These are phyloP conservation scores for Megaceryle torquata DNA, from an alignment of 2,113 vertebrate species.

Conservation along the genomic window DNA sequence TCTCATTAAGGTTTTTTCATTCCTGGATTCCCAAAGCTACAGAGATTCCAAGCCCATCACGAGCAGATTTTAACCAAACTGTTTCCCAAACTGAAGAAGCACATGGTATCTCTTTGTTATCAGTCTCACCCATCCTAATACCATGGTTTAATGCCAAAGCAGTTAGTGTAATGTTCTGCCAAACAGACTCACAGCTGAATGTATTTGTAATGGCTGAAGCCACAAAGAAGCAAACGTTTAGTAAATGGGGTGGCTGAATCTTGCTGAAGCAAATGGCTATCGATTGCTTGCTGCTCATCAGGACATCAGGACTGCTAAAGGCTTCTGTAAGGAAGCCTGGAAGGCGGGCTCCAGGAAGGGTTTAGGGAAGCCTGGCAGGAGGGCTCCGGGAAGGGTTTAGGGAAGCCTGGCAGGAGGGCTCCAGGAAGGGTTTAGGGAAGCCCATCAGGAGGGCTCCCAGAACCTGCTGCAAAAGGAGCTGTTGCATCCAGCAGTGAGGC, in stretches of 20 bases:
- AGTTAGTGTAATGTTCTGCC: not conserved
- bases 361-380: too few species aligned
- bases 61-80: conserved; percentile 88
- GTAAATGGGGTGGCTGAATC: not conserved
- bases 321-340: not conserved
- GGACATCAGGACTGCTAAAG: not conserved
- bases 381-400: too few species aligned
- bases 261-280: not conserved
- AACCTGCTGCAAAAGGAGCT: not conserved
- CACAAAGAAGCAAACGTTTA: not conserved
- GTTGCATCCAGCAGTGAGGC: not conserved
- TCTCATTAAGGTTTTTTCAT: conserved; percentile 83
- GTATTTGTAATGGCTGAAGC: rapidly evolving
- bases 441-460: not conserved
- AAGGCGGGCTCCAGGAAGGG: not conserved
- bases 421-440: not conserved
- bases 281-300: not conserved
- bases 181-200: not conserved
- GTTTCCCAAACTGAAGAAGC: conserved; percentile 90
- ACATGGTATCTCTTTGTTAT: conserved; percentile 75
- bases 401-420: not conserved
- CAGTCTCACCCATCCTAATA: not conserved
- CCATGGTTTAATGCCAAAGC: not conserved
- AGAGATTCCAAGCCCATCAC: conserved; percentile 88
- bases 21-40: conserved; percentile 90